phyloP scores from a whole-genome alignment of 2,797 vertebrate species.

The Tangara arthus region DNA sequence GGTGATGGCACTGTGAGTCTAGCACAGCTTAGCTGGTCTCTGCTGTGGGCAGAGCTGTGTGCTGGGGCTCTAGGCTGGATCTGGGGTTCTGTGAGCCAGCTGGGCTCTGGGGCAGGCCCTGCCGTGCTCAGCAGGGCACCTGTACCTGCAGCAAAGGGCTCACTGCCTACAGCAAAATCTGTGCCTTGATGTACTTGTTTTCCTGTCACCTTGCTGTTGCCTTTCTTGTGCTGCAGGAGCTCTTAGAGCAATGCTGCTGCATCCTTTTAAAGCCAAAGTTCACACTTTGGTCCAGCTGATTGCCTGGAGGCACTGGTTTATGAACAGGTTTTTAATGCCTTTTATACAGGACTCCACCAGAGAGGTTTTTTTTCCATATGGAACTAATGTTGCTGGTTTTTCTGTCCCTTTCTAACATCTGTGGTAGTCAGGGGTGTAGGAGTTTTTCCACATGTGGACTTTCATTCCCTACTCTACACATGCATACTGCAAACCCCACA shows the following conservation, averaged over 20 bases:
- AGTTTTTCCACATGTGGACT: background rate
- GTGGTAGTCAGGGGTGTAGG: background rate
- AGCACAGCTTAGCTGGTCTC: background rate
- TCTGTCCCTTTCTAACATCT: background rate
- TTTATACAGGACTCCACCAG: background rate
- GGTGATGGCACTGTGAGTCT: background rate
- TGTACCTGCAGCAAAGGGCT: fast-evolving
- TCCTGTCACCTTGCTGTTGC: background rate
- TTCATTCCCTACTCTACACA: background rate
- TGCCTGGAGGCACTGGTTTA: background rate
- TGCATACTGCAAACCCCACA: background rate
- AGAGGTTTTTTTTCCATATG: background rate
- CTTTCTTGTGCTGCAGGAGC: background rate
- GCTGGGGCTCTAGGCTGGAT: background rate
- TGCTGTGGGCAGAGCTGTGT: background rate
- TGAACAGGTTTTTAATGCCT: background rate
- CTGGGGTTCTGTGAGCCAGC: fast-evolving
- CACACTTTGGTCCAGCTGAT: background rate
- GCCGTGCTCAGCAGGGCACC: background rate
- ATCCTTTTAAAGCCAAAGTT: background rate
- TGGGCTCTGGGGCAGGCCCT: background rate
- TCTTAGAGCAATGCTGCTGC: background rate
- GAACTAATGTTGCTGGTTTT: background rate
- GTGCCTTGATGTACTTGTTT: background rate
- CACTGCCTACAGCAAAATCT: fast-evolving